These are phyloP conservation scores for Daphoenositta chrysoptera DNA, from an alignment of 2,113 vertebrate genomes.

Conservation along the genomic window DNA sequence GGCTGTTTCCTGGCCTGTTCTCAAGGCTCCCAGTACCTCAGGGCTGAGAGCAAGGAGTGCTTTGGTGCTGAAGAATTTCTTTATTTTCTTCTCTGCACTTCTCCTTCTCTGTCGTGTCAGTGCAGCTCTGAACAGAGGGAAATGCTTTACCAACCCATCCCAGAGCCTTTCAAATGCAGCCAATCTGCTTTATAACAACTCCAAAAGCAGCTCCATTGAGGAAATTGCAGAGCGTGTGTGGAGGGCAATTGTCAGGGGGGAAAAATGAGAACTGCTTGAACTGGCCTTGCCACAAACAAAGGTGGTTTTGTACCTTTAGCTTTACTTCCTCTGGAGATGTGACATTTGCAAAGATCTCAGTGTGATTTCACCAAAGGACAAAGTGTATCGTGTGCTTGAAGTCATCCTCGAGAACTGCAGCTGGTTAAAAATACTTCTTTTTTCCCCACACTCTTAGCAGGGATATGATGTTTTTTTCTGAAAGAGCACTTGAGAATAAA, in stretches of 20 bases:
- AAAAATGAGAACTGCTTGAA: background rate
- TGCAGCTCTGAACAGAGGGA: background rate
- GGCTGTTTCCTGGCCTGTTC: background rate
- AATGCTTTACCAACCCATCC: fast-evolving
- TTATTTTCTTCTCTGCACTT: background rate
- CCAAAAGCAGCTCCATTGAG: background rate
- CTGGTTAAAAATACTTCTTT: background rate
- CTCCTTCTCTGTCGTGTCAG: background rate
- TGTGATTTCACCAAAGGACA: background rate
- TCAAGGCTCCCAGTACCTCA: background rate
- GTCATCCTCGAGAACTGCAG: background rate
- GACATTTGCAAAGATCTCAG: background rate
- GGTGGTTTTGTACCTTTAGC: background rate
- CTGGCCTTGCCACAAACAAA: background rate
- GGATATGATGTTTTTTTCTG: background rate
- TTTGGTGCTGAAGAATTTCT: background rate
- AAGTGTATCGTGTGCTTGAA: background rate
- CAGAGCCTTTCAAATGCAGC: background rate
- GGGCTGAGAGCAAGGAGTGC: background rate
- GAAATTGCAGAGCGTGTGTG: background rate
- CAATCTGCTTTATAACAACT: background rate
- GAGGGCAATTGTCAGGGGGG: background rate
- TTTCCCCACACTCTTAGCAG: background rate
- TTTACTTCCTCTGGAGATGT: background rate
- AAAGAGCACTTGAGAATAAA: background rate